A percentile compares a stretch with the other conserved stretches of the same genome.
Conservation (phyloP, 2,888 invertebrate species). For the Gnatocerus cornutus region DNA sequence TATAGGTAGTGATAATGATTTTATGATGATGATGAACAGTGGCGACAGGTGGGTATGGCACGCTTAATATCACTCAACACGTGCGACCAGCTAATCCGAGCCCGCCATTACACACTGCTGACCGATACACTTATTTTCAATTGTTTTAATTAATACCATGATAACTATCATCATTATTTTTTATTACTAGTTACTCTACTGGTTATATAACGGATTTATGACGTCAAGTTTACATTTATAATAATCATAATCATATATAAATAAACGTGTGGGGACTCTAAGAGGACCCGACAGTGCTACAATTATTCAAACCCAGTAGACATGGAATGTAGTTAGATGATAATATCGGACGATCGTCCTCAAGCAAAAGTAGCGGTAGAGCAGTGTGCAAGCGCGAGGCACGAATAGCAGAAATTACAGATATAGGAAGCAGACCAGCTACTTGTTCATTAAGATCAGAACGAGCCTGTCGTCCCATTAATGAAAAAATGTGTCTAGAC, state of each 20-base stretch:
- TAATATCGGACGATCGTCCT: constrained; percentile 48
- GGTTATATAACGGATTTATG: constrained; percentile 54
- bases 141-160: constrained; percentile 6
- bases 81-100: constrained; percentile 66
- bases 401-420: constrained; percentile 62
- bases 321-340: constrained; percentile 63
- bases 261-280: constrained; percentile 43
- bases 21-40: constrained; percentile 48
- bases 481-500: constrained; percentile 62
- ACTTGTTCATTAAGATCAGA: constrained; percentile 68
- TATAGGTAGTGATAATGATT: constrained; percentile 58
- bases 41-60: constrained; percentile 70
- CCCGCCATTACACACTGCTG: constrained; percentile 67
- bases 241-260: constrained; percentile 32
- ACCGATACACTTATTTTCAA: constrained; percentile 49
- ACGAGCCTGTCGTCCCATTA: constrained; percentile 70
- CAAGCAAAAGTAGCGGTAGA: constrained; percentile 57
- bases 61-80: constrained; percentile 70
- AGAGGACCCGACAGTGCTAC: constrained; percentile 48
- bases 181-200: constrained; percentile 56
- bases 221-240: constrained; percentile 49
- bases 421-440: constrained; percentile 71
- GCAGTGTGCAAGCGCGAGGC: constrained; percentile 67
- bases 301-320: constrained; percentile 53
- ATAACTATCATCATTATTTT: constrained; percentile 17